Evolutionary conservation across 2,113 vertebrate species (phyloP), one percentile per base, ranked within the genome.

Genomic region (Etheostoma spectabile): DNA sequence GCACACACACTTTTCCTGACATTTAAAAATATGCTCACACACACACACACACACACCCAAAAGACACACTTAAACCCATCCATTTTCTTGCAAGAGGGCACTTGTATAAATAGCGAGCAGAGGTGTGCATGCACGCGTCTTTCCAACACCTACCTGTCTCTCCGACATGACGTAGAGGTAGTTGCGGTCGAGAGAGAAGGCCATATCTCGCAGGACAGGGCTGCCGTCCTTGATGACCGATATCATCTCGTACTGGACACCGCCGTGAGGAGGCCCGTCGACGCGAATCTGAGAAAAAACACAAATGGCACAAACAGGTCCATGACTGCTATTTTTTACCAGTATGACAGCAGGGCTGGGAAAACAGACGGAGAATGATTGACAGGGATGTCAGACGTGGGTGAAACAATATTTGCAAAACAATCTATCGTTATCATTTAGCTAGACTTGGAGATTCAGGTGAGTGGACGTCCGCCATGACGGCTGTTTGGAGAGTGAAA

Each of bases 141-240:
- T 22, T 51, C 38, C 64, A 57, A 22, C 79, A 49, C 96, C 92
- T 92, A 99, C 98, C 97, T 99, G 98, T 86, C 96, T 96, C 90
- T 99, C 97, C 0, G 98, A 97, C 98, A 99, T 98, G 80, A 98
- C 83, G 8, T 99, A 99, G 76, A 99, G 95, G 89, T 96, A 97
- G 93, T 94, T 96, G 78, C 95, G 94, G 83, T 99, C 96, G 0
- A 92, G 90, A 27, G 98, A 99, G 93, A 99, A 99, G 78, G 97
- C 98, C 97, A 99, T 99, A 85, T 99, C 98, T 67, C 96, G 92
- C 70, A 99, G 97, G 79, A 99, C 89, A 0, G 96, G 94, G 91
- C 96, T 97, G 49, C 97, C 96, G 0, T 99, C 97, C 93, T 97
- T 97, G 91, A 97, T 96, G 73, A 98, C 96, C 0, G 95, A 81